phyloP scores from a whole-genome alignment of 2,888 invertebrate genomes.

The Nasonovia ribisnigri region DNA sequence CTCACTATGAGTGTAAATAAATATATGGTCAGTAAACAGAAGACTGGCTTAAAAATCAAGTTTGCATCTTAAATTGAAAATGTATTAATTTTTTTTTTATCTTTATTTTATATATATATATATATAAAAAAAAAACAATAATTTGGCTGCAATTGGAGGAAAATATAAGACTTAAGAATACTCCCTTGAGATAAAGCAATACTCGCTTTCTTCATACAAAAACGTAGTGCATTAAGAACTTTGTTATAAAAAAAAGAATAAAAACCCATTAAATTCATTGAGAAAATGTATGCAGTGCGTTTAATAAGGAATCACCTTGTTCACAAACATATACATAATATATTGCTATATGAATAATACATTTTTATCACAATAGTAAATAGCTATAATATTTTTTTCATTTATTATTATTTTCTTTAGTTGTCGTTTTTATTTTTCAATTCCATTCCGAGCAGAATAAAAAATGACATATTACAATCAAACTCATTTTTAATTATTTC shows the following conservation, averaged over 20 bases:
- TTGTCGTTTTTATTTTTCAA: background rate
- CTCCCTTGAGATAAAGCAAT: background rate
- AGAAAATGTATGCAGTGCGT: background rate
- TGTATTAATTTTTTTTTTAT: background rate
- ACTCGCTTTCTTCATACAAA: background rate
- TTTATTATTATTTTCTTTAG: slow-evolving; percentile 5
- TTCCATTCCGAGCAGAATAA: background rate
- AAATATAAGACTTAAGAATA: background rate
- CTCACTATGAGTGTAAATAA: background rate
- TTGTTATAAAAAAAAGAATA: background rate
- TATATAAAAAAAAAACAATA: background rate
- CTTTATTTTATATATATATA: background rate
- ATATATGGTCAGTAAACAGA: background rate
- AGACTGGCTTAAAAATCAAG: background rate
- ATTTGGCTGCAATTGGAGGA: background rate
- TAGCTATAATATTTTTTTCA: background rate
- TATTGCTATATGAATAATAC: background rate
- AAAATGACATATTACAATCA: background rate
- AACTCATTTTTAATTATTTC: background rate
- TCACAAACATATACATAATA: background rate
- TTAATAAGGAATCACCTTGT: background rate
- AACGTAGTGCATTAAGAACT: background rate
- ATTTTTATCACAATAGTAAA: background rate
- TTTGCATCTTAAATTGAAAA: background rate
- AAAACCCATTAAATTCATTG: background rate